Evolutionary conservation across 1,140 invertebrate species (phyloP), one percentile per base, ranked within the genome.

Genomic region (Dolichoris vasculosae): DNA sequence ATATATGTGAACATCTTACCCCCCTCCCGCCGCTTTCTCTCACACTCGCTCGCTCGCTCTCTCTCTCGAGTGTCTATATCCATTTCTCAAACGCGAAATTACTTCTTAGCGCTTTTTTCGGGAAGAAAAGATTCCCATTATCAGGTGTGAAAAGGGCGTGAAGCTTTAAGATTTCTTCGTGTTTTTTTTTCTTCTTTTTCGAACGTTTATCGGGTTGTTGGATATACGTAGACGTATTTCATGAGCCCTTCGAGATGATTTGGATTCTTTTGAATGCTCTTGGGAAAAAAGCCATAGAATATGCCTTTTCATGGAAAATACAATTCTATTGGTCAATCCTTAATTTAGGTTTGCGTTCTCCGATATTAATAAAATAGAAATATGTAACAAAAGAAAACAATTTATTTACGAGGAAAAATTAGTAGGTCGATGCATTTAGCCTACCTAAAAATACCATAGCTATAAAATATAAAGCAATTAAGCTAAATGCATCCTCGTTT

Each of bases 71-170:
- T 80, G 38, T 46, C 71, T 67, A 55, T 86, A 83, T 83, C 81
- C 81, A 79, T 86, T 86, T 86, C 51, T 86, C 80, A 83, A 86
- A 83, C 75, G 75, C 85, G 85, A 86, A 86, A 86, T 86, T 86
- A 71, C 84, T 71, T 85, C 78, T 73, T 35, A 48, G 67, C 78
- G 51, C 76, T 77, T 80, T 84, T 84, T 85, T 82, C 78, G 55
- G 77, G 69, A 85, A 86, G 79, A 86, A 86, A 82, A 86, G 79
- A 86, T 86, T 86, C 80, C 84, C 80, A 86, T 86, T 86, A 86
- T 82, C 84, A 82, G 80, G 84, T 82, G 80, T 86, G 84, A 86
- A 86, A 82, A 82, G 84, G 84, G 71, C 84, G 69, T 69, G 71
- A 69, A 82, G 79, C 40, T 85, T 81, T 79, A 55, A 71, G 75